phyloP scores from a whole-genome alignment of 2,888 invertebrate genomes.

The Morpho achilles region DNA sequence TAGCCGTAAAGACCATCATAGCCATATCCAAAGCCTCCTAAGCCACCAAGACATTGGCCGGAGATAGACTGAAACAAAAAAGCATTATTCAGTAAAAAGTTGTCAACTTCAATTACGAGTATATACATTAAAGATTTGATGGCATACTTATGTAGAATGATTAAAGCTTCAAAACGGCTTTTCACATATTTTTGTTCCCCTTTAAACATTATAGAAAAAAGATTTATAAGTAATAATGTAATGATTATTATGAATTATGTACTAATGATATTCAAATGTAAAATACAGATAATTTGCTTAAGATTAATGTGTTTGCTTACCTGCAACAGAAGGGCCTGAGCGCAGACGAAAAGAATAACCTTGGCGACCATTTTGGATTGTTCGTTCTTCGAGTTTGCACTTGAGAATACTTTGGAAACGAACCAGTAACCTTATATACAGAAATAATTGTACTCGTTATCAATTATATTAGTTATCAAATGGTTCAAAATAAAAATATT shows the following conservation, averaged over 20 bases:
- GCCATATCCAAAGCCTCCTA: constrained; percentile 1
- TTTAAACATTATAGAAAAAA: too few relatives aligned
- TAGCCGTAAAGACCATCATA: neutral
- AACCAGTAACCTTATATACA: neutral
- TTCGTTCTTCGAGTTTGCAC: constrained; percentile 4
- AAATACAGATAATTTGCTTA: neutral
- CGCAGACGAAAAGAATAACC: too few relatives aligned
- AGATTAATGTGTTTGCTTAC: neutral
- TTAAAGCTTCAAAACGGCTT: too few relatives aligned
- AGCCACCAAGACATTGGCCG: constrained; percentile 26
- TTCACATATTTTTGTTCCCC: neutral
- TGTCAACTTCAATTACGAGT: too few relatives aligned
- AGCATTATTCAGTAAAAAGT: neutral
- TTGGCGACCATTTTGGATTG: constrained; percentile 8
- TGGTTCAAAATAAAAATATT: too few relatives aligned
- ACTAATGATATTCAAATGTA: too few relatives aligned
- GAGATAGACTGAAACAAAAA: constrained; percentile 27
- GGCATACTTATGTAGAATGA: too few relatives aligned
- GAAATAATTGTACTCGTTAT: neutral
- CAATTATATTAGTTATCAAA: too few relatives aligned
- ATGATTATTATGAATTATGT: too few relatives aligned
- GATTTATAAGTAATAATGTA: too few relatives aligned
- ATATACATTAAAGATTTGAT: neutral
- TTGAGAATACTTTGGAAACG: constrained; percentile 3
- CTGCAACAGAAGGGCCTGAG: constrained; percentile 7